phyloP scores from a whole-genome alignment of 2,888 invertebrate species.

The Thymelicus acteon region DNA sequence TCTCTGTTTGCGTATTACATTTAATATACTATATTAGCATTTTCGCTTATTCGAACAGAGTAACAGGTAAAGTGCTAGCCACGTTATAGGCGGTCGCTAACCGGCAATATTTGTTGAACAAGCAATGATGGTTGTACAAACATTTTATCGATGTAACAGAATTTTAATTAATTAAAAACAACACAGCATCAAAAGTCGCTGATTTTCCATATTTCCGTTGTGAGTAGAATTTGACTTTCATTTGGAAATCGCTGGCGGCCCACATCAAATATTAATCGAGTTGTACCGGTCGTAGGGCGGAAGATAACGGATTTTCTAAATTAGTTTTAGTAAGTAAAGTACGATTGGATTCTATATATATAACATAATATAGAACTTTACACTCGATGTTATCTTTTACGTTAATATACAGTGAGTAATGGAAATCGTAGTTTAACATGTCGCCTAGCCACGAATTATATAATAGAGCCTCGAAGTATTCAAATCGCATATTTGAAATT shows the following conservation, averaged over 20 bases:
- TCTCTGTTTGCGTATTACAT: no score
- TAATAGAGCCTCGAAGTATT: no score
- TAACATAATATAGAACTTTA: background rate
- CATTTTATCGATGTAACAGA: constrained; percentile 36
- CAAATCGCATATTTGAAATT: no score
- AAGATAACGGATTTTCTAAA: constrained; percentile 24
- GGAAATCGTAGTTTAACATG: no score
- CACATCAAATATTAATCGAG: constrained; percentile 25
- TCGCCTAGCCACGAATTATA: no score
- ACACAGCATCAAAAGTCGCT: constrained; percentile 37
- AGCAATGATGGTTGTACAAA: constrained; percentile 33
- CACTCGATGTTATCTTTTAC: background rate
- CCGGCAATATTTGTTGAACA: constrained; percentile 33
- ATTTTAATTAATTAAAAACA: constrained; percentile 39
- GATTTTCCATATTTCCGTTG: constrained; percentile 30
- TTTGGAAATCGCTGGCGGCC: constrained; percentile 25
- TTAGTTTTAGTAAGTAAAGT: constrained; percentile 20
- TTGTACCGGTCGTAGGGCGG: constrained; percentile 15
- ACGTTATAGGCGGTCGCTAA: constrained; percentile 4
- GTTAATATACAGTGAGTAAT: no score
- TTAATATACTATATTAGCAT: background rate
- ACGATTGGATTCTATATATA: background rate
- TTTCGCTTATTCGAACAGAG: background rate
- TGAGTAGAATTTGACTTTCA: constrained; percentile 31
- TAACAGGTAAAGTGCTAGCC: background rate